These are phyloP conservation scores for Tipula helvola DNA, from an alignment of 2,888 invertebrate species.

Conservation along the genomic window DNA sequence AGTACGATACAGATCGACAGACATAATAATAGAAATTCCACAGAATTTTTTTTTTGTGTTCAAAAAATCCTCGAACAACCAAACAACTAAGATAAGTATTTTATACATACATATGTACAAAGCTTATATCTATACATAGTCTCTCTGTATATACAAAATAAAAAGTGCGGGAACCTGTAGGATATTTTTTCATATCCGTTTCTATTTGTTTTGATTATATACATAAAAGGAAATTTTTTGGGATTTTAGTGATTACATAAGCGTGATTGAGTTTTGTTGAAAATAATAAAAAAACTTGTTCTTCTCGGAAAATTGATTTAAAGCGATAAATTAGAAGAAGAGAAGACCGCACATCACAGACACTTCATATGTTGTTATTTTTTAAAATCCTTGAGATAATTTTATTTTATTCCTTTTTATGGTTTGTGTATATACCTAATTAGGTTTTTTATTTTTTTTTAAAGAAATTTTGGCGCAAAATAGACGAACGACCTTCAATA, in stretches of 20 bases:
- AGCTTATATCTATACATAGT: not conserved
- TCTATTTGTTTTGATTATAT: not conserved
- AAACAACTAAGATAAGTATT: not conserved
- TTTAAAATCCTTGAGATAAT: not conserved
- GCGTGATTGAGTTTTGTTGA: not conserved
- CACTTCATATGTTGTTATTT: not conserved
- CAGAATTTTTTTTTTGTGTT: not conserved
- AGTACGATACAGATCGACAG: not conserved
- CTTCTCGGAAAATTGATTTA: not conserved
- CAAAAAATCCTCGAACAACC: not conserved
- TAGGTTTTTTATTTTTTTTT: not conserved
- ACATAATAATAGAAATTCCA: not conserved
- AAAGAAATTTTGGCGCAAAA: not conserved
- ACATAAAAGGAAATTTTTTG: not conserved
- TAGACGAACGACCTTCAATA: not conserved
- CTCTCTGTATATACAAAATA: not conserved
- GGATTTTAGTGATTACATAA: not conserved
- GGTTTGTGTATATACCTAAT: not conserved
- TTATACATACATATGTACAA: not conserved
- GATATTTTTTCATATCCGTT: not conserved
- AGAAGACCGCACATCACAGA: not conserved
- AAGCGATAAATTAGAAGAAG: not conserved
- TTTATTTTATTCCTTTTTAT: not conserved
- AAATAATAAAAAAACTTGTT: not conserved
- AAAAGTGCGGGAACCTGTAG: not conserved